Evolutionary conservation across 1,140 invertebrate genomes (phyloP), one percentile per base, ranked within the genome.

Genomic region (Lepeophtheirus salmonis): DNA sequence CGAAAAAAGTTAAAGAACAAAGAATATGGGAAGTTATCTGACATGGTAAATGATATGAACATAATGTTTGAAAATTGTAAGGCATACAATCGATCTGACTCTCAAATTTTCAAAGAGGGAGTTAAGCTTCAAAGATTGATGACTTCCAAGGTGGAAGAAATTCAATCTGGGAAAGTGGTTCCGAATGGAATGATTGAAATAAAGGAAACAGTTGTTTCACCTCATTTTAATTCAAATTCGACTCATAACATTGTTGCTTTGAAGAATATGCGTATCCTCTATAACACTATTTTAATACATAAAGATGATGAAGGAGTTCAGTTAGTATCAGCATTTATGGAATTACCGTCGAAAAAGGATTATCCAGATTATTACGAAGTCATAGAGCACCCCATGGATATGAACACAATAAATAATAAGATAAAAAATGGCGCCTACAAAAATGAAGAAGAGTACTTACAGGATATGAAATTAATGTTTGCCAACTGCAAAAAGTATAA

Each of bases 51-150:
- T 0, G 94, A 97, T 69, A 79, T 97, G 75, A 91, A 92, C 70
- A 80, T 95, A 14, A 92, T 98, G 83, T 94, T 97, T 76, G 86
- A 96, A 69, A 97, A 97, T 76, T 91, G 92, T 4, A 91, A 90
- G 69, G 82, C 83, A 65, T 97, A 95, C 70, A 97, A 97, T 70
- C 73, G 84, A 56, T 82, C 85, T 49, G 84, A 85, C 56, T 90
- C 88, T 2, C 79, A 81, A 66, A 74, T 96, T 22, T 95, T 91
- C 66, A 86, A 86, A 71, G 82, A 83, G 76, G 83, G 84, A 54
- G 79, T 82, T 1, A 81, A 81, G 68, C 71, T 89, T 17, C 84
- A 86, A 70, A 84, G 83, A 70, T 75, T 86, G 58, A 85, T 91
- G 82, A 81, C 86, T 67, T 77, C 80, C 53, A 85, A 84, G 68